phyloP scores from a whole-genome alignment of 2,888 invertebrate genomes.

The Acleris holmiana region DNA sequence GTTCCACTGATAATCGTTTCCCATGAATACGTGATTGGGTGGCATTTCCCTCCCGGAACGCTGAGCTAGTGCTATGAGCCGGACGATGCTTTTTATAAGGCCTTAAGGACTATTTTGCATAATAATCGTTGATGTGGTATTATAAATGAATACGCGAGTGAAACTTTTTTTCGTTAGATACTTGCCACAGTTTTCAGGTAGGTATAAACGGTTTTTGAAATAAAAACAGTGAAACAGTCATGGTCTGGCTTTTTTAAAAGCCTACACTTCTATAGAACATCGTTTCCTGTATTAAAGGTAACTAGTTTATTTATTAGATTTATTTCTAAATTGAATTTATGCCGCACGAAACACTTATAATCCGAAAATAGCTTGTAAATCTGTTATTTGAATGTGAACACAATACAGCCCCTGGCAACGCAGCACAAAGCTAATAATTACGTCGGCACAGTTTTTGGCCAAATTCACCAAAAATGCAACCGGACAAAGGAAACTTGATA shows the following conservation, averaged over 20 bases:
- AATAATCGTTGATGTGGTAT: background rate
- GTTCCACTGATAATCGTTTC: conserved; percentile 56
- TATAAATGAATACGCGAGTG: too few species aligned
- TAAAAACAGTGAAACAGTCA: too few species aligned
- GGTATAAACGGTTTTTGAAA: too few species aligned
- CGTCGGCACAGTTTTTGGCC: conserved; percentile 68
- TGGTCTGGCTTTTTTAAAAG: too few species aligned
- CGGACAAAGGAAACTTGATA: conserved; percentile 70
- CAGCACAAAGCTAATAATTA: conserved; percentile 78
- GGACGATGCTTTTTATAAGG: background rate
- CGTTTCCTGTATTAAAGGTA: background rate
- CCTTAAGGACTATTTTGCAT: background rate
- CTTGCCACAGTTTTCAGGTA: too few species aligned
- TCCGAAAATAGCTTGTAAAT: conserved; percentile 62
- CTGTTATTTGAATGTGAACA: conserved; percentile 52
- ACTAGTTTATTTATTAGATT: background rate
- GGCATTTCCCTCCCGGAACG: conserved; percentile 36
- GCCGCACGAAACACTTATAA: conserved; percentile 43
- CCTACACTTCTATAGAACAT: too few species aligned
- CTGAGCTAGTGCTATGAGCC: background rate
- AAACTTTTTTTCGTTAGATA: too few species aligned
- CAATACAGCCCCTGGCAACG: conserved; percentile 47
- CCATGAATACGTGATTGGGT: conserved; percentile 76
- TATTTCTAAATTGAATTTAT: conserved; percentile 9
- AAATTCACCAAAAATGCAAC: conserved; percentile 72